A percentile compares a stretch with the other conserved stretches of the same genome.
These are phyloP conservation scores for Limnephilus rhombicus DNA, from an alignment of 2,888 invertebrate species.

Conservation along the genomic window DNA sequence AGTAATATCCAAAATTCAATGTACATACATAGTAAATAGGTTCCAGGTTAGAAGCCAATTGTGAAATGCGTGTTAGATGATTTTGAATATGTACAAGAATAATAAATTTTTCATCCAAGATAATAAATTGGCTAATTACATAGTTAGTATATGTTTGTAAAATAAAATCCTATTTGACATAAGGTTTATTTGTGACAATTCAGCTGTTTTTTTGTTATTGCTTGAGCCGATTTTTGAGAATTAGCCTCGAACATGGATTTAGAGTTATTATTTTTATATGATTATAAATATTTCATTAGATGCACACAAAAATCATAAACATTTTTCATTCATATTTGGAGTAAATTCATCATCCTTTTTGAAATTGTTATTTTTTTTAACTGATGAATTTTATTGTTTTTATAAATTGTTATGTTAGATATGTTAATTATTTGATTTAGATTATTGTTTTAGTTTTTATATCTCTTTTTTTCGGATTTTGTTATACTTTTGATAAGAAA, in stretches of 20 bases:
- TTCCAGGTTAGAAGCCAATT: not conserved
- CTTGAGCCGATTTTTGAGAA: not conserved
- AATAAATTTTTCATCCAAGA: not conserved
- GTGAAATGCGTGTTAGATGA: not conserved
- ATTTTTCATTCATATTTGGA: not conserved
- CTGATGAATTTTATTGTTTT: not conserved
- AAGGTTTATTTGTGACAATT: not conserved
- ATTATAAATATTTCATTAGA: not conserved
- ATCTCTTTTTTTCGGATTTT: not conserved
- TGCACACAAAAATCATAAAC: not conserved
- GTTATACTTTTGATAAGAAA: not conserved
- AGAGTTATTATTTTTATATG: not conserved
- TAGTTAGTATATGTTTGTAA: not conserved
- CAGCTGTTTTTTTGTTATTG: not conserved
- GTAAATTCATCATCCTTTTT: not conserved
- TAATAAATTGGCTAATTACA: not conserved
- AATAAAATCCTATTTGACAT: not conserved
- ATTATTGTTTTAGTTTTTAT: constrained; percentile 13
- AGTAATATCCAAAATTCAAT: not conserved
- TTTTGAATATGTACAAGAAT: not conserved
- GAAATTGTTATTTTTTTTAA: not conserved
- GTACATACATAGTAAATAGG: not conserved
- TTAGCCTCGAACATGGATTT: not conserved
- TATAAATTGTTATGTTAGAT: constrained; percentile 16
- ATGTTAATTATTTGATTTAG: constrained; percentile 12